These are phyloP conservation scores for Mythimna loreyi DNA, from an alignment of 2,888 invertebrate species.

Conservation along the genomic window DNA sequence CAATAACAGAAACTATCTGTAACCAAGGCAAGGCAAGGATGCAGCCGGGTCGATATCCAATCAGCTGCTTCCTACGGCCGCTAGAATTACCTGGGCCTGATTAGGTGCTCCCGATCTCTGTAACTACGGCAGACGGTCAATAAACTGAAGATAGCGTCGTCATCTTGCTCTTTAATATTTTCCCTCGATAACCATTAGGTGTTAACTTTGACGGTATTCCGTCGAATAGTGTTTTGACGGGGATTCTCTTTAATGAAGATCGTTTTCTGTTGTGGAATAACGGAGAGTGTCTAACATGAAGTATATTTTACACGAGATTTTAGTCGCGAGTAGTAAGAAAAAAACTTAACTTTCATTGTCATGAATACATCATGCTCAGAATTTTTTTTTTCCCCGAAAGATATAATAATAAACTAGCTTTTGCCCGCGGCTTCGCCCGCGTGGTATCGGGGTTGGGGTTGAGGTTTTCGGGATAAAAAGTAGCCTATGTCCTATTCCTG, in stretches of 20 bases:
- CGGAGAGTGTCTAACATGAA: not conserved
- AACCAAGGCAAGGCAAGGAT: constrained; percentile 69
- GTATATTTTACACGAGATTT: not conserved
- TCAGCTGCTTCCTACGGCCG: constrained; percentile 73
- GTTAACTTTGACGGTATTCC: constrained; percentile 44
- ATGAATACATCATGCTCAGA: not conserved
- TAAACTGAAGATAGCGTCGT: constrained; percentile 62
- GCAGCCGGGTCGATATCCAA: constrained; percentile 86
- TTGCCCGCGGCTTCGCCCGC: too few relatives aligned
- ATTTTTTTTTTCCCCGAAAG: too few relatives aligned
- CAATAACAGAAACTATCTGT: constrained; percentile 75
- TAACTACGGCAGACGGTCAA: constrained; percentile 71
- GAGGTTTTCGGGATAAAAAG: too few relatives aligned
- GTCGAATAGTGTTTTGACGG: constrained; percentile 37
- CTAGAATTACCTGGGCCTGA: constrained; percentile 83
- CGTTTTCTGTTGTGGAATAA: constrained; percentile 2
- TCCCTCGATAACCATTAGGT: constrained; percentile 52
- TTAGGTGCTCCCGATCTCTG: constrained; percentile 82
- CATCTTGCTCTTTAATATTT: constrained; percentile 49
- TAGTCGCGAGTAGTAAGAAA: too few relatives aligned
- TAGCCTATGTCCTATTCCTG: too few relatives aligned
- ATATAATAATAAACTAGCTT: too few relatives aligned
- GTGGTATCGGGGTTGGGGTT: too few relatives aligned
- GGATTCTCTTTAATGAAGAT: constrained; percentile 21
- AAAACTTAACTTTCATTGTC: not conserved